Evolutionary conservation across 2,888 invertebrate species (phyloP), one percentile per base, ranked within the genome.

Genomic region (Endotricha flammealis): DNA sequence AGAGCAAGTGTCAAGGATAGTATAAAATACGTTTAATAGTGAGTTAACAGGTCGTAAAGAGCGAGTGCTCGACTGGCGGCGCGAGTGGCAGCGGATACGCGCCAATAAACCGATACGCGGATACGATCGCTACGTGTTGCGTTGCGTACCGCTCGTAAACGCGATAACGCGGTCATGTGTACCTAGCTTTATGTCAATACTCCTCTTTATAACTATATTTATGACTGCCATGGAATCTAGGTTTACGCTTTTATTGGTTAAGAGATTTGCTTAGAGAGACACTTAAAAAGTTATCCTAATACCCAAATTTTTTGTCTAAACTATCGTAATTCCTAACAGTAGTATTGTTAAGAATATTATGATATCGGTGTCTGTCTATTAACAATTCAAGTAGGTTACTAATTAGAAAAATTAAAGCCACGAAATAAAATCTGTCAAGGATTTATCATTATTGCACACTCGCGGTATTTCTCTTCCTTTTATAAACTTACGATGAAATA

Each of bases 61-160:
- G 20, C 20, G 7, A 16, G 16, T 4, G 16, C 16, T 16, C n/a
- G 16, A 4, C 3, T 16, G 20, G 3, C 3, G 20, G 7, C n/a
- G 20, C 7, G 20, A 6, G 20, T 20, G 20, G 4, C 16, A n/a
- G 20, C 20, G 20, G 20, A 20, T 20, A 20, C 20, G 20, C 20
- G 20, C 2, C 20, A 20, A 6, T 20, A 20, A 20, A 20, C 6
- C 2, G 7, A n/a, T 7, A 20, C 6, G 20, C 2, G 8, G 20
- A 20, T 20, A 20, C 20, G 20, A 20, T 20, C 32, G 52, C 51
- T 54, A 53, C 50, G 48, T 16, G 16, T 24, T 44, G 49, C 31
- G 28, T 12, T n/a, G 1, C 12, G 31, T 46, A n/a, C n/a, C 20
- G 20, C 20, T 20, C 20, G 20, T 20, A 20, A 20, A 20, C 20